Evolutionary conservation across 1,140 invertebrate genomes (phyloP).

Genomic region (Delia radicum): DNA sequence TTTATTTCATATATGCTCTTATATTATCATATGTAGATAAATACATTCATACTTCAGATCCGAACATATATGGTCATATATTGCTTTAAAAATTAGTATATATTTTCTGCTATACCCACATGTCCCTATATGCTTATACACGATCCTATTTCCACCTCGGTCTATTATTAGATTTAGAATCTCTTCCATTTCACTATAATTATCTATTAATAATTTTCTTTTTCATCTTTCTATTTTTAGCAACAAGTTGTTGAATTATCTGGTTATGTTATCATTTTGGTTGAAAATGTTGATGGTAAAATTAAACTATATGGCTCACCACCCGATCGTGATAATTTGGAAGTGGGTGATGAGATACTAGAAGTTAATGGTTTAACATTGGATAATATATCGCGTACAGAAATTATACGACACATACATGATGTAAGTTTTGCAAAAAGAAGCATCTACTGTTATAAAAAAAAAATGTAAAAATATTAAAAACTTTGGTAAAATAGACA

Average conservation of each 20-base stretch:
- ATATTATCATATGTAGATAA: too few species aligned
- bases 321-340: conserved; percentile 88
- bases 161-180: neutral
- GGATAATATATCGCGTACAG: conserved; percentile 83
- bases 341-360: conserved; percentile 93
- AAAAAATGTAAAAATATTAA: conserved; percentile 12
- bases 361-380: conserved; percentile 91
- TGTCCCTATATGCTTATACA: too few species aligned
- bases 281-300: conserved; percentile 89
- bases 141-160: too few species aligned
- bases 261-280: conserved; percentile 94
- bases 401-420: conserved; percentile 91
- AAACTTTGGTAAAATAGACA: too few species aligned
- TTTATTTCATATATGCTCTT: too few species aligned
- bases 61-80: too few species aligned
- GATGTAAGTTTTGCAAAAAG: conserved; percentile 65
- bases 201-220: neutral
- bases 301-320: conserved; percentile 96
- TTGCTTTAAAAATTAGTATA: too few species aligned
- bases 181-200: neutral
- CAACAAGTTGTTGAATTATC: conserved; percentile 82
- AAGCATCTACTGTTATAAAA: neutral
- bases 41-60: too few species aligned
- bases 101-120: too few species aligned
- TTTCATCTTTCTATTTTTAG: conserved; percentile 28